Conservation (phyloP, 2,797 vertebrate genomes). For the Meda fulgida region DNA sequence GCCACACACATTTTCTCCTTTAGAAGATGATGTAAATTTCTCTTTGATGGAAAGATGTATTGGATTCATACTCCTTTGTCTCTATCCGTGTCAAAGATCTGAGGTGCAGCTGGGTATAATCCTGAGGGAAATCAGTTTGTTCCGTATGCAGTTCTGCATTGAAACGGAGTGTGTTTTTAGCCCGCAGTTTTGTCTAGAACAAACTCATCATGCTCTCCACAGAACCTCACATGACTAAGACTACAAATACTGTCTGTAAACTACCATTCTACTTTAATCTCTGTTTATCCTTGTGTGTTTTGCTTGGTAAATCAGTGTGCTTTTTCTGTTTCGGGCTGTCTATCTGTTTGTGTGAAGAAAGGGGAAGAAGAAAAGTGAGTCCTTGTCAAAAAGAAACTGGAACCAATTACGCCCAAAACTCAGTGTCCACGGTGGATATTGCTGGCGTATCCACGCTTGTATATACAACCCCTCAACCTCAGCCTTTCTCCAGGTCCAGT, state of each 20-base stretch:
- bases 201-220: constrained; percentile 26
- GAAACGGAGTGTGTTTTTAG: constrained; percentile 51
- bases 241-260: constrained; percentile 36
- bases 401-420: constrained; percentile 62
- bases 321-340: constrained; percentile 44
- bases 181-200: constrained; percentile 10
- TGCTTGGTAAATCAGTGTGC: constrained; percentile 16
- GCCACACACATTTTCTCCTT: constrained; percentile 3
- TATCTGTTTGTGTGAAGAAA: constrained; percentile 39
- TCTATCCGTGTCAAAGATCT: constrained; percentile 69
- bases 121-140: constrained; percentile 73
- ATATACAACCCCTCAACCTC: constrained; percentile 61
- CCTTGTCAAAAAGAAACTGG: constrained; percentile 57
- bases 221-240: constrained; percentile 29
- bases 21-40: background rate
- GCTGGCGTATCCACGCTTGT: constrained; percentile 60
- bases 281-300: constrained; percentile 40
- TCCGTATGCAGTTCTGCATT: constrained; percentile 70
- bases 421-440: constrained; percentile 65
- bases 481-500: constrained; percentile 68
- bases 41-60: constrained; percentile 31
- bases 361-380: constrained; percentile 20
- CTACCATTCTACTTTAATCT: constrained; percentile 27
- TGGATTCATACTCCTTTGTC: constrained; percentile 54
- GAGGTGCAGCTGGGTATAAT: constrained; percentile 75